Conservation (phyloP, 2,888 invertebrate species). For the Aricia artaxerxes region DNA sequence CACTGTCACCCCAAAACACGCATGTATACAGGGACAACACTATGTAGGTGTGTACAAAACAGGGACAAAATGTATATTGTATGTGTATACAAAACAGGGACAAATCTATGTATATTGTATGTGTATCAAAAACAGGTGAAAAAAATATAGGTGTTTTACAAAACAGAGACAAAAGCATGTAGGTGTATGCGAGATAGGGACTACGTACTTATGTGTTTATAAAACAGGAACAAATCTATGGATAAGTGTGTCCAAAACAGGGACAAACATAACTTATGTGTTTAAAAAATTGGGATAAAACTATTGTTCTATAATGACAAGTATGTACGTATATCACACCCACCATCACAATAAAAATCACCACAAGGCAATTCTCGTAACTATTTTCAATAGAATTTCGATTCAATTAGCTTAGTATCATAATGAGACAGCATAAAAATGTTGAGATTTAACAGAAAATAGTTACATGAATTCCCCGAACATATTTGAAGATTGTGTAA, state of each 20-base stretch:
- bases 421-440: neutral
- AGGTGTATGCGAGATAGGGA: neutral
- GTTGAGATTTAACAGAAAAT: neutral
- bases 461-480: neutral
- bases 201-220: too few species aligned
- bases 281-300: neutral
- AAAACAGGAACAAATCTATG: too few species aligned
- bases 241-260: neutral
- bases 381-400: neutral
- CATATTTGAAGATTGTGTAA: neutral
- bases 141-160: neutral
- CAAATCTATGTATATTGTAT: neutral
- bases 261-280: neutral
- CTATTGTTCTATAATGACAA: neutral
- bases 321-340: neutral
- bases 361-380: neutral
- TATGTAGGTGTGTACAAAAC: neutral
- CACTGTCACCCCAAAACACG: conserved; percentile 72
- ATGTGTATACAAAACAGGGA: neutral
- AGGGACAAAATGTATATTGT: neutral
- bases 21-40: neutral
- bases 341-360: neutral
- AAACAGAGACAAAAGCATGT: neutral
- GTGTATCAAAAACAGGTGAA: neutral
- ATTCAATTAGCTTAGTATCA: neutral